Evolutionary conservation across 2,113 vertebrate genomes (phyloP).

Genomic region (Pimephales promelas): DNA sequence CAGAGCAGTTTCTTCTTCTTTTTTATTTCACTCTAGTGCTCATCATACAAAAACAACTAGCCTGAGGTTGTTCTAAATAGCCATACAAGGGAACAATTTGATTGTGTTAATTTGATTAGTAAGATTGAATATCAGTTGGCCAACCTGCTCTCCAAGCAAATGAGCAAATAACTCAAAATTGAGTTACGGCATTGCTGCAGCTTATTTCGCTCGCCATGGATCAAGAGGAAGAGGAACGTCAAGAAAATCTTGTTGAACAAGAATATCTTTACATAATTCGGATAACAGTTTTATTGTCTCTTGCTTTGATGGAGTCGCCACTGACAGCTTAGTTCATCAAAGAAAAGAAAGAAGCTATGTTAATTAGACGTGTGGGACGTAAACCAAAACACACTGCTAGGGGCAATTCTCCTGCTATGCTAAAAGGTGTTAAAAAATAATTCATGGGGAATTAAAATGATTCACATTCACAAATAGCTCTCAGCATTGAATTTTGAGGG

Average conservation of each 20-base stretch:
- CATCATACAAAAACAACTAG: conserved; percentile 20
- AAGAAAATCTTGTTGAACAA: conserved; percentile 12
- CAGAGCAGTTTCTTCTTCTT: not conserved
- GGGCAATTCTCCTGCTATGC: conserved; percentile 2
- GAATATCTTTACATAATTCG: conserved; percentile 18
- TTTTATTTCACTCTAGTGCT: not conserved
- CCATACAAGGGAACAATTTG: conserved; percentile 6
- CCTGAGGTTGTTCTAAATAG: conserved; percentile 6
- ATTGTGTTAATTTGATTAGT: conserved; percentile 23
- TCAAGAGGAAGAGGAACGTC: not conserved
- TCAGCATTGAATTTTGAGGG: not conserved
- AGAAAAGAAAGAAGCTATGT: not conserved
- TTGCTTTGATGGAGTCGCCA: not conserved
- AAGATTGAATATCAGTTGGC: conserved; percentile 24
- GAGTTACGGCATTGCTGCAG: conserved; percentile 12
- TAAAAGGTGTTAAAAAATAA: not conserved
- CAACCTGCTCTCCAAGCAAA: conserved; percentile 24
- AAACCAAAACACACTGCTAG: not conserved
- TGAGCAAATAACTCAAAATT: not conserved
- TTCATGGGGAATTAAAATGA: not conserved
- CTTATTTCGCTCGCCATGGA: not conserved
- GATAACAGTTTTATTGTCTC: conserved; percentile 8
- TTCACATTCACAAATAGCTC: conserved; percentile 24
- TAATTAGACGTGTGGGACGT: not conserved
- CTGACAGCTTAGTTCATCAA: not conserved